phyloP scores from a whole-genome alignment of 2,888 invertebrate species.

The Leucophenga montana region DNA sequence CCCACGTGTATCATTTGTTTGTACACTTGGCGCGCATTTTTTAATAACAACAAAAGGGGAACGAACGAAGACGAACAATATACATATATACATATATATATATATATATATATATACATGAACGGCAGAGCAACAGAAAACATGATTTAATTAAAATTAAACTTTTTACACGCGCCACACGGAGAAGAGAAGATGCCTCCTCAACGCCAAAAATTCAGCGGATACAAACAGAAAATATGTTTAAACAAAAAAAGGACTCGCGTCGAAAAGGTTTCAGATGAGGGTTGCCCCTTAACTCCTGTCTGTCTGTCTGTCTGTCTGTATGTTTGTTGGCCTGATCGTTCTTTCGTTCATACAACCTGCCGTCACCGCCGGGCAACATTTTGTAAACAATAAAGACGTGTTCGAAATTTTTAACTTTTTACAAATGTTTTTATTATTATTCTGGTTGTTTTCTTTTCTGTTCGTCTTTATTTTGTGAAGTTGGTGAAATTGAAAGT shows the following conservation, averaged over 20 bases:
- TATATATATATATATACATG: no score
- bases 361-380: slow-evolving; percentile 46
- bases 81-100: no score
- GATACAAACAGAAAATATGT: neutral
- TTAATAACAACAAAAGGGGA: slow-evolving; percentile 26
- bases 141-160: slow-evolving; percentile 66
- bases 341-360: slow-evolving; percentile 39
- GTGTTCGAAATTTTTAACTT: slow-evolving; percentile 66
- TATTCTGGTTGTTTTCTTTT: neutral
- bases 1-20: slow-evolving; percentile 65
- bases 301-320: no score
- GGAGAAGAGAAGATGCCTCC: no score
- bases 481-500: neutral
- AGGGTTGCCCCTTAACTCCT: no score
- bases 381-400: slow-evolving; percentile 65
- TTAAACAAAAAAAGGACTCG: neutral
- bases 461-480: slow-evolving; percentile 8
- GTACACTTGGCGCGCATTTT: slow-evolving; percentile 6
- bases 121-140: slow-evolving; percentile 34
- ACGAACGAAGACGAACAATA: neutral
- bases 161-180: slow-evolving; percentile 42
- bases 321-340: no score
- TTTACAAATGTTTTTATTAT: slow-evolving; percentile 36
- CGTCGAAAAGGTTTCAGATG: slow-evolving; percentile 11
- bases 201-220: no score